Conservation (phyloP, 2,797 vertebrate species). For the Danio choprae region DNA sequence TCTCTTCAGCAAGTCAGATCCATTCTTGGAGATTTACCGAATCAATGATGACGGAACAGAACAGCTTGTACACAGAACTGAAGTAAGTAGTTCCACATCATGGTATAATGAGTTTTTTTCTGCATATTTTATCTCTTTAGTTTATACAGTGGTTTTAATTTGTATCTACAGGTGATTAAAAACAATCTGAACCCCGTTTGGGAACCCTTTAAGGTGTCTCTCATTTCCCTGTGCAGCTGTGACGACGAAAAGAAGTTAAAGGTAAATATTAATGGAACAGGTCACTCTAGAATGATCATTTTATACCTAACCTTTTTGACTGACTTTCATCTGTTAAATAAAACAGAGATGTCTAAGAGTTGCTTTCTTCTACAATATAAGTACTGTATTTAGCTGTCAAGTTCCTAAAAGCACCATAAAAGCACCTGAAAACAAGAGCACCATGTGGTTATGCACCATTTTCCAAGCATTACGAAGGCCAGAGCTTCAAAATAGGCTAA, state of each 20-base stretch:
- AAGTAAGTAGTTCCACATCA: conserved; percentile 76
- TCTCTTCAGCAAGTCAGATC: conserved; percentile 97
- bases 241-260: conserved; percentile 92
- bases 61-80: conserved; percentile 94
- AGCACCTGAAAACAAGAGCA: too few species aligned
- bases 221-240: conserved; percentile 93
- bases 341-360: neutral
- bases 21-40: conserved; percentile 94
- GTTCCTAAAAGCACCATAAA: neutral
- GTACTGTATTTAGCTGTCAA: neutral
- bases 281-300: neutral
- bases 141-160: neutral
- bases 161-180: conserved; percentile 88
- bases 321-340: neutral
- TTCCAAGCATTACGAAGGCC: neutral
- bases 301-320: neutral
- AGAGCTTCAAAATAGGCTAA: too few species aligned
- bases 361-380: neutral
- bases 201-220: conserved; percentile 96
- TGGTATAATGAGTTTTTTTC: conserved; percentile 7
- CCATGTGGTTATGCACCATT: neutral
- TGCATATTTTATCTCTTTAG: neutral
- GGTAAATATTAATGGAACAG: conserved; percentile 71
- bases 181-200: conserved; percentile 95
- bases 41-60: conserved; percentile 87